Evolutionary conservation across 2,797 vertebrate genomes (phyloP).

Genomic region (Phaenicophaeus curvirostris): DNA sequence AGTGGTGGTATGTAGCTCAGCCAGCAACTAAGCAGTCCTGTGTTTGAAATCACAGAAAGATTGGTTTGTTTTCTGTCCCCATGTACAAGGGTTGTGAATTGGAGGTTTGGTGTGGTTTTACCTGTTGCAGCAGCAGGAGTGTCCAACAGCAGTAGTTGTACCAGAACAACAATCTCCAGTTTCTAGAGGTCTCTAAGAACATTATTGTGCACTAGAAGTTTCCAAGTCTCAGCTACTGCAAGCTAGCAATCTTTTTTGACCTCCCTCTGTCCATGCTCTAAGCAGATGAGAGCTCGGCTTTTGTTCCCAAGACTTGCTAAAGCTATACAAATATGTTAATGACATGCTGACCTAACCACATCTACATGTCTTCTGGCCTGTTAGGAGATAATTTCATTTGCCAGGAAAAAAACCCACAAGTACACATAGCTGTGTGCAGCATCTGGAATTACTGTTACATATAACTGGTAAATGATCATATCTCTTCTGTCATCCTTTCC

Average conservation of each 20-base stretch:
- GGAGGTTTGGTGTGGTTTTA: not conserved
- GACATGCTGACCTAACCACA: slow-evolving; percentile 2
- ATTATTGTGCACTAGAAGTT: not conserved
- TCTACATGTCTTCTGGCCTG: not conserved
- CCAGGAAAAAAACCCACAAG: accelerated
- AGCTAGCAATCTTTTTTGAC: slow-evolving; percentile 1
- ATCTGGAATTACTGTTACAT: not conserved
- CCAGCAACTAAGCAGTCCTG: accelerated
- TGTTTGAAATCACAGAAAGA: not conserved
- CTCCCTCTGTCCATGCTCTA: not conserved
- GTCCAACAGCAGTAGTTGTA: not conserved
- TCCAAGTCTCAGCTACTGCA: not conserved
- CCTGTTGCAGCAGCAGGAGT: not conserved
- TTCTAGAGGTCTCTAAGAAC: not conserved
- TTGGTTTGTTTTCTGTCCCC: not conserved
- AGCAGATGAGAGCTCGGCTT: not conserved
- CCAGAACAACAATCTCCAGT: not conserved
- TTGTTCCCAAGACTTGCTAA: slow-evolving; percentile 2
- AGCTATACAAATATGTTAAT: not conserved
- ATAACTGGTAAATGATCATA: not conserved
- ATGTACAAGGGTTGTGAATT: not conserved
- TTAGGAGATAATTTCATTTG: not conserved
- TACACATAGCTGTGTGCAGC: not conserved
- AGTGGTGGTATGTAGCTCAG: not conserved
- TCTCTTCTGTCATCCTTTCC: not conserved